Evolutionary conservation across 2,888 invertebrate genomes (phyloP).

Genomic region (Diplazon laetatorius): DNA sequence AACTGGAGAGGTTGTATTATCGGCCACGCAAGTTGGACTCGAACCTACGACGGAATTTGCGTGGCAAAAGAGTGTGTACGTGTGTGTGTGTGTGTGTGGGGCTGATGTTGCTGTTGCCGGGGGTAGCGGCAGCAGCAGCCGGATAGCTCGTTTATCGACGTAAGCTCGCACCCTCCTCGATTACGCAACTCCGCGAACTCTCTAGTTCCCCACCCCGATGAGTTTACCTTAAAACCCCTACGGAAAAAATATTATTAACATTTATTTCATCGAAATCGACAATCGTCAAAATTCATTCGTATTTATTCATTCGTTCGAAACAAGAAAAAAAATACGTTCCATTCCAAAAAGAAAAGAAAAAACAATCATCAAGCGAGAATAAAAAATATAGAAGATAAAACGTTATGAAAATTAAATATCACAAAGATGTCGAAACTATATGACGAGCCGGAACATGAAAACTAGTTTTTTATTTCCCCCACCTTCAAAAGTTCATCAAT

Average conservation of each 20-base stretch:
- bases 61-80: conserved; percentile 21
- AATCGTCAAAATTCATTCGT: no score
- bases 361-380: no score
- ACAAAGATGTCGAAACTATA: no score
- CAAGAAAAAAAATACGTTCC: no score
- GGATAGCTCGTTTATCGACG: conserved; percentile 60
- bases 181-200: conserved; percentile 55
- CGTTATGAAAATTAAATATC: no score
- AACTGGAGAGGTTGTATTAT: conserved; percentile 9
- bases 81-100: conserved; percentile 12
- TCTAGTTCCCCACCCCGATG: conserved; percentile 8
- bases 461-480: no score
- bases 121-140: conserved; percentile 40
- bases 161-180: conserved; percentile 57
- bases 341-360: no score
- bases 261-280: no score
- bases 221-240: conserved; percentile 1
- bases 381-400: no score
- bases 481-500: no score
- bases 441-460: no score
- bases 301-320: no score
- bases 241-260: conserved; percentile 4
- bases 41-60: conserved; percentile 19
- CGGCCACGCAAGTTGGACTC: conserved; percentile 29
- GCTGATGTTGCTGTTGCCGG: conserved; percentile 42